Conservation (phyloP, 2,113 vertebrate species). For the Callaeas wilsoni region DNA sequence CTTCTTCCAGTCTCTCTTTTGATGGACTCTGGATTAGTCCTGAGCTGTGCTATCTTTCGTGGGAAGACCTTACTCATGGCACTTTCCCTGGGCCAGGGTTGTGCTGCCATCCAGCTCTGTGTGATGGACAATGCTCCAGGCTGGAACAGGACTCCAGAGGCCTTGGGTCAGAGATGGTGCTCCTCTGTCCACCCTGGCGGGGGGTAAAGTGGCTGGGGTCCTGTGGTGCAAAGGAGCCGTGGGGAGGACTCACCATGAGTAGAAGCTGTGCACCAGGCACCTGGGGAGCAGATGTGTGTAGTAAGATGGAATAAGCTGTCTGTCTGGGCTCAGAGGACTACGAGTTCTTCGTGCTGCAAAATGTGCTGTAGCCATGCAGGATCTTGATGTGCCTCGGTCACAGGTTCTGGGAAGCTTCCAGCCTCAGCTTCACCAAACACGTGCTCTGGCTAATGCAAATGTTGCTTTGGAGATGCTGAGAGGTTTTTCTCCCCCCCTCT, state of each 20-base stretch:
- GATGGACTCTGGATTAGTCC: neutral
- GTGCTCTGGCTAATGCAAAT: neutral
- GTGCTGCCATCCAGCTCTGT: neutral
- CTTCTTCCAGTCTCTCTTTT: neutral
- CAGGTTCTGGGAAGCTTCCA: neutral
- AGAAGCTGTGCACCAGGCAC: neutral
- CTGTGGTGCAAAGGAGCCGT: neutral
- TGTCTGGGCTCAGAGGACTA: neutral
- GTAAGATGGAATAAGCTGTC: neutral
- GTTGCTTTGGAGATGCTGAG: constrained; percentile 12
- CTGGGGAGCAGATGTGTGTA: neutral
- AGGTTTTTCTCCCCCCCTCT: neutral
- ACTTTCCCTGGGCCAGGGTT: neutral
- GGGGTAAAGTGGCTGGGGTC: neutral
- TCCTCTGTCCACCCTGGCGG: neutral
- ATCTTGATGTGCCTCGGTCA: neutral
- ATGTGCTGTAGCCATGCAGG: neutral
- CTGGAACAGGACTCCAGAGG: neutral
- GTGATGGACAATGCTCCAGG: neutral
- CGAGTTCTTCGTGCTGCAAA: neutral
- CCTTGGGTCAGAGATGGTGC: neutral
- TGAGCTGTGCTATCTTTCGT: neutral
- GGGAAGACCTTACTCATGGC: neutral
- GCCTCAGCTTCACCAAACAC: neutral
- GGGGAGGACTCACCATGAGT: neutral